phyloP scores from a whole-genome alignment of 2,888 invertebrate genomes.

The Bimastos eiseni region DNA sequence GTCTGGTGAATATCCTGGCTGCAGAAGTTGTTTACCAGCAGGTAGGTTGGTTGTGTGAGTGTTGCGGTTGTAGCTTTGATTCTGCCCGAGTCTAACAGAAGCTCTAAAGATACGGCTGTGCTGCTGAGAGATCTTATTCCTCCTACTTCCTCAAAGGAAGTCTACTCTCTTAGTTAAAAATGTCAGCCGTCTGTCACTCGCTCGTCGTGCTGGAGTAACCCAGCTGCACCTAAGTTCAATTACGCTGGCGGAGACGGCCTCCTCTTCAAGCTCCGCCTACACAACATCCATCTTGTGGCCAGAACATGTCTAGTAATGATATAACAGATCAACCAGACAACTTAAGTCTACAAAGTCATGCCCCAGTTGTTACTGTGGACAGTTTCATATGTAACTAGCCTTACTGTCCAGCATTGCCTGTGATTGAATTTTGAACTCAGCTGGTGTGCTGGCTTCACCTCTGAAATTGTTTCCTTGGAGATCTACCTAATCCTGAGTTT shows the following conservation, averaged over 20 bases:
- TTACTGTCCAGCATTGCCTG: no score
- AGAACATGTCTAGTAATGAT: not conserved
- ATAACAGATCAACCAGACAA: not conserved
- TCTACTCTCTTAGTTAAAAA: not conserved
- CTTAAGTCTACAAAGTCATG: no score
- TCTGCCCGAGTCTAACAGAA: not conserved
- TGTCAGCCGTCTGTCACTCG: not conserved
- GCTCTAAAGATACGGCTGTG: not conserved
- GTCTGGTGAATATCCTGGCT: not conserved
- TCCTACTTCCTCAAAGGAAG: not conserved
- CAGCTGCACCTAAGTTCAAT: not conserved
- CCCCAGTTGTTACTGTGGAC: not conserved
- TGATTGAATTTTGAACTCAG: no score
- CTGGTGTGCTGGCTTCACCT: no score
- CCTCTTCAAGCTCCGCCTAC: not conserved
- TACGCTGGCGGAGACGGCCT: not conserved
- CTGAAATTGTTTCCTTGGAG: no score
- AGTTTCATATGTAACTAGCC: not conserved
- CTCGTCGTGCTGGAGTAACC: not conserved
- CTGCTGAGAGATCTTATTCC: slow-evolving; percentile 6
- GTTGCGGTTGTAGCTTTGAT: not conserved
- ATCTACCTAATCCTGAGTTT: no score
- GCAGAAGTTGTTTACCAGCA: not conserved
- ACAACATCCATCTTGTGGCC: slow-evolving; percentile 5
- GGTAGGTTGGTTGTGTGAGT: not conserved